Evolutionary conservation across 2,797 vertebrate species (phyloP).

Genomic region (Paratrypauchen microcephalus): DNA sequence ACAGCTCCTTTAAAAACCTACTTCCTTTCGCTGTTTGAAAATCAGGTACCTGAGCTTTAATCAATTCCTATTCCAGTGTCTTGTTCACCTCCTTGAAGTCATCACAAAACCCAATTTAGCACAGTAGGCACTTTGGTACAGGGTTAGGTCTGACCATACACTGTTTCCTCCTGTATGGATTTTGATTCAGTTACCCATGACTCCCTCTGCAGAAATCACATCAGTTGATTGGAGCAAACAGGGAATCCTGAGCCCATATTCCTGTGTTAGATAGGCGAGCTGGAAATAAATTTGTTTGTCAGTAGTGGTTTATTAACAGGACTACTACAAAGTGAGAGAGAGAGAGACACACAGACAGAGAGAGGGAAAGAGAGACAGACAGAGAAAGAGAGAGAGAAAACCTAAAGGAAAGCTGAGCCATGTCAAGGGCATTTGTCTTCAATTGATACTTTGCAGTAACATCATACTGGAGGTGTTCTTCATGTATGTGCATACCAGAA

Average conservation of each 20-base stretch:
- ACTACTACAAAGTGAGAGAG: background rate
- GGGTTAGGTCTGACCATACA: background rate
- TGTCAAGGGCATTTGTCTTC: background rate
- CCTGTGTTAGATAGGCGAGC: background rate
- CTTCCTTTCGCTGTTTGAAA: no score
- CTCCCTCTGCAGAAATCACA: conserved; percentile 18
- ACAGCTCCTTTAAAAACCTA: no score
- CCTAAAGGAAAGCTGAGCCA: background rate
- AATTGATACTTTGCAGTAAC: background rate
- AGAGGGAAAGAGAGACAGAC: no score
- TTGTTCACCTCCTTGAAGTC: conserved; percentile 3
- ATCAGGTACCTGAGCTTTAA: no score
- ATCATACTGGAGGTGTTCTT: no score
- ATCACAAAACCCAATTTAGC: conserved; percentile 9
- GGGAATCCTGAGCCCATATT: background rate
- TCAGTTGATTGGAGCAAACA: conserved; percentile 7
- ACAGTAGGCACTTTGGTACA: background rate
- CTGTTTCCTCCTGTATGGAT: conserved; percentile 9
- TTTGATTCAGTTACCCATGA: conserved; percentile 17
- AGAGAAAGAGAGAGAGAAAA: background rate
- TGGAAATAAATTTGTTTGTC: conserved; percentile 14
- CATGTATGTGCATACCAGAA: no score
- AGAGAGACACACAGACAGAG: background rate
- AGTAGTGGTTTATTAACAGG: conserved; percentile 7
- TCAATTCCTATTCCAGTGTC: background rate